Base-by-base conservation (phyloP, 53 echinoderm and acorn worm species). In the Zoroaster sp. region DNA sequence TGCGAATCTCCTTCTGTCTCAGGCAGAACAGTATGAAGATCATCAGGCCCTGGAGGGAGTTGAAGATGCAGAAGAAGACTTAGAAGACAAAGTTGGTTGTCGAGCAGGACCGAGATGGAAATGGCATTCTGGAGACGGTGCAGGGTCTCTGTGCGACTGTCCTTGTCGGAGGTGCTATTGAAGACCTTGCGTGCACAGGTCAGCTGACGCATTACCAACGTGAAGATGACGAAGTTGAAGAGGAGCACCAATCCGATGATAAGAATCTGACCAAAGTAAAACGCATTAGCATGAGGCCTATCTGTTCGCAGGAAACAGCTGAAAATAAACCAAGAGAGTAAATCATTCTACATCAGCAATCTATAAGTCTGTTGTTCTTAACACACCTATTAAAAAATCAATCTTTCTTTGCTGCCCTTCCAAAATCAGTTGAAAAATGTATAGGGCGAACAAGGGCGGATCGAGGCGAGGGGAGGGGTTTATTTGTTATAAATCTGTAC, bases 51-150 rank as follows among this genome's bases (percentile, higher is more conserved):
- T 94, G 94, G 25, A 95, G 88, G 28, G 93, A 88, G 45, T 95
- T 95, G 89, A 88, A 95, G 74, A 95, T 79, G 69, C 91, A 87
- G n/a, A n/a, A 95, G 51, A 95, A 78, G 74, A 91, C 39, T 53
- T 95, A 91, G 86, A 93, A 88, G 66, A 74, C 77, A 51, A 92
- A 79, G 54, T 69, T 87, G 41, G 30, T 28, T 28, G 9, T 28
- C 63, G 69, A 94, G 74, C 13, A 94, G 73, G 78, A 89, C 77
- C 13, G 91, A 78, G 37, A 94, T 90, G 37, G 85, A 75, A 6
- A 92, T 5, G 32, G 83, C 73, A 23, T 93, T 88, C 63, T 75
- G 86, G 14, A 89, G 75, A 11, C 79, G 89, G n/a, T 89, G 90
- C 40, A 63, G 25, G 18, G 40, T 49, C 25, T 92, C 89, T 13